These are phyloP conservation scores for Atta cephalotes DNA, from an alignment of 1,140 invertebrate species.

Conservation along the genomic window DNA sequence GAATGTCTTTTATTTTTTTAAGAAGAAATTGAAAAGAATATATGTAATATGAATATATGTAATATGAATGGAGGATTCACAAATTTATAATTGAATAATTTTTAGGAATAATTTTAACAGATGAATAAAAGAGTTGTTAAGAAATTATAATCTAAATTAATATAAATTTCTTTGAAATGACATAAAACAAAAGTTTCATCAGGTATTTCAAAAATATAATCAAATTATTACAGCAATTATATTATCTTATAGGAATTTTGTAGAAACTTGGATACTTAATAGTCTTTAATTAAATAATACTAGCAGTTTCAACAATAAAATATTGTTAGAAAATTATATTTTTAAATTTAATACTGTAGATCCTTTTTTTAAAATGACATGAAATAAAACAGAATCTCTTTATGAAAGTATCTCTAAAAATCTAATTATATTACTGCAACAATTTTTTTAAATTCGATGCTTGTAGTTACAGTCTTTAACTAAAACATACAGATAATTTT, in stretches of 20 bases:
- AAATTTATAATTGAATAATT: not conserved
- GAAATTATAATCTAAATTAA: not conserved
- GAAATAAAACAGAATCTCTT: no score
- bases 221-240: not conserved
- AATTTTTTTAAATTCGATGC: not conserved
- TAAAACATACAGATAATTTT: not conserved
- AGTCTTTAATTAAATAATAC: no score
- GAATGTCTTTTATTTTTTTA: not conserved
- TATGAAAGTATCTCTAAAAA: not conserved
- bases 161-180: not conserved
- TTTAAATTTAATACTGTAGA: no score
- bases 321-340: no score
- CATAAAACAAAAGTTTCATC: not conserved
- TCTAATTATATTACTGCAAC: not conserved
- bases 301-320: no score
- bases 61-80: not conserved
- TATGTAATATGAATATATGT: not conserved
- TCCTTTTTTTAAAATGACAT: no score
- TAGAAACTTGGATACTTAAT: not conserved
- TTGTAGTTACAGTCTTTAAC: not conserved
- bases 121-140: not conserved
- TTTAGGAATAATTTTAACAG: no score
- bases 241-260: not conserved
- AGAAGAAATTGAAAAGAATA: not conserved
- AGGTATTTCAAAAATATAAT: not conserved